Base-by-base conservation (phyloP, 2,888 invertebrate species). In the Clepsis dumicolana region DNA sequence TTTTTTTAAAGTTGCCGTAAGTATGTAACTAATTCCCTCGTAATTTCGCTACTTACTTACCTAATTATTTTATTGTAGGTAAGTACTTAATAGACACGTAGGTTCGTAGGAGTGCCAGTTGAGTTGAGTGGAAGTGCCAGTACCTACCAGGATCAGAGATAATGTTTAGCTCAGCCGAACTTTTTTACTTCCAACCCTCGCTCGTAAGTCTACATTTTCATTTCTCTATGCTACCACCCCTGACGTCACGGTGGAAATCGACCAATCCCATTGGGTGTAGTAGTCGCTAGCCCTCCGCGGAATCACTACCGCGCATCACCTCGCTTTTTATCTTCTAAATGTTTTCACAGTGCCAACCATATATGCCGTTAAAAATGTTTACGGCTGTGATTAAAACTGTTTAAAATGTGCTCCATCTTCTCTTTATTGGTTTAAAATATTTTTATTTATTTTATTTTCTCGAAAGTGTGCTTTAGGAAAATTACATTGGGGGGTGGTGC, bases 241-340 rank as follows among this genome's bases (percentile, higher is more conserved):
- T 94, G 94, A 94, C 94, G 94, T 94, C 94, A 94, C 88, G 75
- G 80, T 87, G 92, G 89, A 94, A 93, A 94, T 95, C 95, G 94
- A 94, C 94, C 94, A 95, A 95, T 95, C 94, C 92, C 88, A 89
- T 87, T 85, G 83, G 88, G 88, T 87, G 87, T 89, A 91, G 92
- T 90, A 84, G 86, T 90, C 89, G 87, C 90, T 91, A 86, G 86
- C 87, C 87, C 87, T 84, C 81, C 78, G 86, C 85, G 84, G 84
- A 86, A 83, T 83, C 85, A 90, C 85, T 82, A 84, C 83, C 85
- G 88, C 89, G 87, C 81, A 87, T 83, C 78, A 82, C 82, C 83
- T 83, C 79, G 81, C 83, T 81, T 80, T 44, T 79, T 83, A 85
- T 84, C 83, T 79, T 86, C 82, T 87, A 86, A 66, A 91, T 93